phyloP scores from a whole-genome alignment of 1,140 invertebrate genomes.

The Melipona quadrifasciata region DNA sequence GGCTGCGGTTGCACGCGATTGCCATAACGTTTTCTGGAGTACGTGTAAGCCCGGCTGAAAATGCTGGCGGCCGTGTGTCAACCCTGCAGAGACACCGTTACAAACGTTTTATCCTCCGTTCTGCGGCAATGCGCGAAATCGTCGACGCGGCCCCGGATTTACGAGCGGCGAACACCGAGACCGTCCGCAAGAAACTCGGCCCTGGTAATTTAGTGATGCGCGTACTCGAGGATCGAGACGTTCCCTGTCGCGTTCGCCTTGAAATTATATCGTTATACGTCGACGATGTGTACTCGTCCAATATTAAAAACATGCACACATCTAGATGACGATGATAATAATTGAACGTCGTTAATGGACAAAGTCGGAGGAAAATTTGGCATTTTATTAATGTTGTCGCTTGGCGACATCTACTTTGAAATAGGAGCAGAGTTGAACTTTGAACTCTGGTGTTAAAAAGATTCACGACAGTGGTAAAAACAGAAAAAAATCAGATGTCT shows the following conservation, averaged over 20 bases:
- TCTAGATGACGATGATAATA: too few relatives aligned
- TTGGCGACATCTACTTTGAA: background rate
- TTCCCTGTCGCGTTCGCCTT: background rate
- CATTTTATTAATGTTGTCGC: background rate
- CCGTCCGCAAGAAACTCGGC: conserved; percentile 47
- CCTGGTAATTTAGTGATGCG: conserved; percentile 51
- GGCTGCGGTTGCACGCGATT: conserved; percentile 1
- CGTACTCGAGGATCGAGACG: conserved; percentile 41
- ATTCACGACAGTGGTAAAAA: background rate
- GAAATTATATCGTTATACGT: background rate
- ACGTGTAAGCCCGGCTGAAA: conserved; percentile 47
- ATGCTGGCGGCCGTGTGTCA: conserved; percentile 37
- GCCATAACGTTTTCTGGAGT: conserved; percentile 25
- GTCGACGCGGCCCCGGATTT: conserved; percentile 56
- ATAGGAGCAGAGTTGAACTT: background rate
- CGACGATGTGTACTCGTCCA: background rate
- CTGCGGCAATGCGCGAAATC: conserved; percentile 56
- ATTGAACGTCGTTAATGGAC: background rate
- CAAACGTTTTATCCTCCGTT: conserved; percentile 32
- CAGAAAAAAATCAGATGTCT: background rate
- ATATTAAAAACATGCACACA: too few relatives aligned
- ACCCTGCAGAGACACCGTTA: conserved; percentile 33
- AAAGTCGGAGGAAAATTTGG: too few relatives aligned
- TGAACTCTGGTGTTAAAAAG: background rate
- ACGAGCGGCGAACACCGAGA: conserved; percentile 46